A percentile compares a stretch with the other conserved stretches of the same genome.
These are phyloP conservation scores for Sturnus vulgaris DNA, from an alignment of 2,113 vertebrate genomes.

Conservation along the genomic window DNA sequence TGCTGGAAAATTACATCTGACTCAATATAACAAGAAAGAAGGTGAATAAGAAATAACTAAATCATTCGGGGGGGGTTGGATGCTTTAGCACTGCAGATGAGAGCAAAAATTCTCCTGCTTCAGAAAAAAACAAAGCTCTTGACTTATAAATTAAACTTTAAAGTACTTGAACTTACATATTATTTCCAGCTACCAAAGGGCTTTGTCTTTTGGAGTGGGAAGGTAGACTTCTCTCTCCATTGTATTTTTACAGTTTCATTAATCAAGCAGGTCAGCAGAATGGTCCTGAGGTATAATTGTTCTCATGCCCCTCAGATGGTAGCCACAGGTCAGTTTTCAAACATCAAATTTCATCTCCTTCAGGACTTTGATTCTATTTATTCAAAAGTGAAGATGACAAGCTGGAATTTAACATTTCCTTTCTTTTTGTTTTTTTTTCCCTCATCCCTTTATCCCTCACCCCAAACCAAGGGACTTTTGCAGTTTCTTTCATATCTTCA, in stretches of 20 bases:
- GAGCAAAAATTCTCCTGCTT: neutral
- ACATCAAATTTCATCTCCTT: neutral
- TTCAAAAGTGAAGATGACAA: neutral
- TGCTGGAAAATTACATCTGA: neutral
- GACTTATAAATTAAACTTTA: neutral
- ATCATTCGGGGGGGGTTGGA: accelerated
- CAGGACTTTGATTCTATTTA: neutral
- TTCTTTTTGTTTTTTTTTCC: too few relatives aligned
- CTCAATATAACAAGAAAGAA: neutral
- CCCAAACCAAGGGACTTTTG: neutral
- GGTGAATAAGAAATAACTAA: neutral
- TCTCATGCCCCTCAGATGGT: neutral
- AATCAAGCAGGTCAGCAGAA: neutral
- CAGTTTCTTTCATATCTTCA: neutral
- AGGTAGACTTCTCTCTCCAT: neutral
- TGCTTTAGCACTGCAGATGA: neutral
- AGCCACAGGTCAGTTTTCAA: neutral
- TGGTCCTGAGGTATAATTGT: neutral
- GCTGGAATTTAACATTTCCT: neutral
- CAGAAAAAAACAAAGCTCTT: neutral
- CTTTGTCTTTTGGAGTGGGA: neutral
- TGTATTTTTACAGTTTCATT: neutral
- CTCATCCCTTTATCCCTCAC: neutral
- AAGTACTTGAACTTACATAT: neutral
- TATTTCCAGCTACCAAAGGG: neutral